These are phyloP conservation scores for Notodonta ziczac DNA, from an alignment of 2,888 invertebrate genomes.

Conservation along the genomic window DNA sequence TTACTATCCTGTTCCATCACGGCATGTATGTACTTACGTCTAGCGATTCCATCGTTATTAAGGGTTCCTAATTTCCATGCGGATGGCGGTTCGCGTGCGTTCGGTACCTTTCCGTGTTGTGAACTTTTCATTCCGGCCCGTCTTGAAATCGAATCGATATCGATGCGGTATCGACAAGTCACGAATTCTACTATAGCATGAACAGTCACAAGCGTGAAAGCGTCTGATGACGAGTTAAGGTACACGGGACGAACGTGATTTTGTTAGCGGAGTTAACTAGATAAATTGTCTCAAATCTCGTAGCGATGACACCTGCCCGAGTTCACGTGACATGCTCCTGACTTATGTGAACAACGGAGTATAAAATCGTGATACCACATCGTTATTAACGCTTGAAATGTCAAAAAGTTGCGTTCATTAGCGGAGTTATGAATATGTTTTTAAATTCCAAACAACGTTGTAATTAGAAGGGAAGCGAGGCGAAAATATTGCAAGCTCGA, in stretches of 20 bases:
- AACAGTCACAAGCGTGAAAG: conserved; percentile 36
- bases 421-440: conserved; percentile 52
- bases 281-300: conserved; percentile 42
- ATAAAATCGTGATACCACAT: conserved; percentile 29
- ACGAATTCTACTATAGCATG: conserved; percentile 65
- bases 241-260: conserved; percentile 42
- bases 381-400: conserved; percentile 20
- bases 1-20: conserved; percentile 40
- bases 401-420: conserved; percentile 30
- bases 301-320: conserved; percentile 39
- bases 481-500: conserved; percentile 77
- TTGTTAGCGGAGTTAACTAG: conserved; percentile 46
- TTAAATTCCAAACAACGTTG: conserved; percentile 55
- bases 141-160: conserved; percentile 77
- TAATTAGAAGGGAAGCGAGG: conserved; percentile 69
- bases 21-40: conserved; percentile 39
- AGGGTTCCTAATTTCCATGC: conserved; percentile 64
- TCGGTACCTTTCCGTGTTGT: conserved; percentile 71
- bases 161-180: conserved; percentile 65
- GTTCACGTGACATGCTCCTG: conserved; percentile 30
- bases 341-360: conserved; percentile 51
- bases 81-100: conserved; percentile 71
- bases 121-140: conserved; percentile 71
- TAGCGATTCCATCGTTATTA: conserved; percentile 52
- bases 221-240: conserved; percentile 44